Conservation (phyloP, 1,140 invertebrate genomes). For the Cheumatopsyche charites region DNA sequence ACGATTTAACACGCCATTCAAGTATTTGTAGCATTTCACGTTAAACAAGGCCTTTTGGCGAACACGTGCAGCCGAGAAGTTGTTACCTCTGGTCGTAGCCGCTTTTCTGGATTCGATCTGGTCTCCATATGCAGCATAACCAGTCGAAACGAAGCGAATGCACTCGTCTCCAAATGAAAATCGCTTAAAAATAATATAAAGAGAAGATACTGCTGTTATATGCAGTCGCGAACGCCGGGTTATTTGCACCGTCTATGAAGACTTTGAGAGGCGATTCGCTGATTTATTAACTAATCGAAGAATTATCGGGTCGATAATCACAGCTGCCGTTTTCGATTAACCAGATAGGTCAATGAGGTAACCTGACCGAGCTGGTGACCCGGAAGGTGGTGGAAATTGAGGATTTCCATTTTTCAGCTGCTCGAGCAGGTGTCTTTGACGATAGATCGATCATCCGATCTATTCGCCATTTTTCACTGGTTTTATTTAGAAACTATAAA, state of each 20-base stretch:
- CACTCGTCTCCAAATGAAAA: too few relatives aligned
- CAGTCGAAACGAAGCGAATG: background rate
- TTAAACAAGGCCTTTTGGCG: background rate
- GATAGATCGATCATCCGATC: background rate
- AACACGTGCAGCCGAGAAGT: constrained; percentile 2
- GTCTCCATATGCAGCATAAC: constrained; percentile 10
- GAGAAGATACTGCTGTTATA: too few relatives aligned
- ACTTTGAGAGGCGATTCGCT: background rate
- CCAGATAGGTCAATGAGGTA: background rate
- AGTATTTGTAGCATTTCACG: background rate
- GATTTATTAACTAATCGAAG: background rate
- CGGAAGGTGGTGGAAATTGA: constrained; percentile 1
- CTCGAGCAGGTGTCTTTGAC: background rate
- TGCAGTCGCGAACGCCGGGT: background rate
- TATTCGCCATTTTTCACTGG: background rate
- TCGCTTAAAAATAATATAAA: too few relatives aligned
- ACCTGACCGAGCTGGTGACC: constrained; percentile 16
- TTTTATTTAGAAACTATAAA: too few relatives aligned
- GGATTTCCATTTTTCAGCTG: background rate
- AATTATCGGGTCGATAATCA: background rate
- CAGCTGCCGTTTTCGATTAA: background rate
- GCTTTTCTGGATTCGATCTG: constrained; percentile 20
- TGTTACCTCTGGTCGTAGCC: background rate
- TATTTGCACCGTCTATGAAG: background rate
- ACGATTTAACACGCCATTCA: background rate